phyloP scores from a whole-genome alignment of 2,113 vertebrate genomes.

The Beaufortia kweichowensis region DNA sequence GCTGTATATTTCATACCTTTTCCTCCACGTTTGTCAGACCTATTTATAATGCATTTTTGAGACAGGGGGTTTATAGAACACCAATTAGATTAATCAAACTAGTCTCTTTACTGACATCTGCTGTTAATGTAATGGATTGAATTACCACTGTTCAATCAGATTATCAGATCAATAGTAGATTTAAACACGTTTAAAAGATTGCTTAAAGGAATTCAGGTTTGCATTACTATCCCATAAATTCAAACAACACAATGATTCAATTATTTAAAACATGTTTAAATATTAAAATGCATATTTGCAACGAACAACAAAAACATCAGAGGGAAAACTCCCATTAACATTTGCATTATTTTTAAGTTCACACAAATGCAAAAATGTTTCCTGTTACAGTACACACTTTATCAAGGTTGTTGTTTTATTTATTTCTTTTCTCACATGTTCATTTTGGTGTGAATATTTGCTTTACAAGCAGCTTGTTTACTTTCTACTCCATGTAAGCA shows the following conservation, averaged over 20 bases:
- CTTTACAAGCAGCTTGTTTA: too few relatives aligned
- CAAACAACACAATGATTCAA: background rate
- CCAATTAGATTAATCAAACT: background rate
- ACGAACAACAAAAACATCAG: background rate
- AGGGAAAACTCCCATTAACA: background rate
- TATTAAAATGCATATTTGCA: background rate
- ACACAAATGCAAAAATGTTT: background rate
- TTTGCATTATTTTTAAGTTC: background rate
- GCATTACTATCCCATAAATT: background rate
- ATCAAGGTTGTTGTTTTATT: background rate
- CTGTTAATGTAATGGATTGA: slow-evolving; percentile 8
- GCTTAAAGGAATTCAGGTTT: slow-evolving; percentile 4
- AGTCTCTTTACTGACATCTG: slow-evolving; percentile 19
- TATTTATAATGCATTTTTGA: too few relatives aligned
- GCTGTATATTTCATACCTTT: too few relatives aligned
- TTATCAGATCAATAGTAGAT: background rate
- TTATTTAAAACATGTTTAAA: background rate
- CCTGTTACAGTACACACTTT: background rate
- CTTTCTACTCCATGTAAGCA: too few relatives aligned
- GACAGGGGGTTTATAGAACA: too few relatives aligned
- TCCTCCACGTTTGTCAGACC: too few relatives aligned
- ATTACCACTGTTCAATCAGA: background rate
- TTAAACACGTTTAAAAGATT: too few relatives aligned
- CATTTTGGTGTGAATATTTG: background rate
- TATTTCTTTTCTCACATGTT: background rate